Evolutionary conservation across 2,888 invertebrate genomes (phyloP).

Genomic region (Mesochorus sp.): DNA sequence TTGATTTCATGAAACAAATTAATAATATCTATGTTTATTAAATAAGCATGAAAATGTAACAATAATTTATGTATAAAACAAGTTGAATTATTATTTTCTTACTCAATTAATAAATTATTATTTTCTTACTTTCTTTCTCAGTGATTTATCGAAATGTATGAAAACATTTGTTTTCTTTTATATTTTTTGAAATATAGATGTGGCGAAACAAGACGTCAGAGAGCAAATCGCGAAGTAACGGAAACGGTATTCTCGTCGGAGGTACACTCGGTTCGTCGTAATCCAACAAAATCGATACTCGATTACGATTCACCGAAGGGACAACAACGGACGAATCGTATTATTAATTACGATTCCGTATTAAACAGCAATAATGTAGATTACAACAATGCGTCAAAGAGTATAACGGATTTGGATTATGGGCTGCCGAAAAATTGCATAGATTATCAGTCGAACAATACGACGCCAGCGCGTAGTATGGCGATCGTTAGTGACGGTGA

Average conservation of each 20-base stretch:
- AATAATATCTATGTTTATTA: no score
- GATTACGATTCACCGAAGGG: conserved; percentile 80
- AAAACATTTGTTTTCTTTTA: no score
- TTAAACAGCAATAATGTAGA: conserved; percentile 82
- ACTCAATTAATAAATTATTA: no score
- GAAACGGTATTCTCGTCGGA: conserved; percentile 86
- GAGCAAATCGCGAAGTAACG: conserved; percentile 84
- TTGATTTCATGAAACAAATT: no score
- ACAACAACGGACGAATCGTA: conserved; percentile 71
- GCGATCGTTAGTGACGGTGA: conserved; percentile 88
- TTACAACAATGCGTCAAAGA: conserved; percentile 77
- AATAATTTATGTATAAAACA: no score
- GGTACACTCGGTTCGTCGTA: conserved; percentile 85
- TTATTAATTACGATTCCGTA: conserved; percentile 79
- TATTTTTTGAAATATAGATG: conserved; percentile 74
- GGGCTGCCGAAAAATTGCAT: conserved; percentile 79
- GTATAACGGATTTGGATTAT: conserved; percentile 80
- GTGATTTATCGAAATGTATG: not conserved
- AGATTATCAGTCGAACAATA: conserved; percentile 80
- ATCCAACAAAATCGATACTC: conserved; percentile 79
- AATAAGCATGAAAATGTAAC: no score
- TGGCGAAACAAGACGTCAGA: conserved; percentile 80
- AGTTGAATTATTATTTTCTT: no score
- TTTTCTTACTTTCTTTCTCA: not conserved
- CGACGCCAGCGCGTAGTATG: conserved; percentile 80